A percentile compares a stretch with the other conserved stretches of the same genome.
These are phyloP conservation scores for Biston stratarius DNA, from an alignment of 2,888 invertebrate species.

Conservation along the genomic window DNA sequence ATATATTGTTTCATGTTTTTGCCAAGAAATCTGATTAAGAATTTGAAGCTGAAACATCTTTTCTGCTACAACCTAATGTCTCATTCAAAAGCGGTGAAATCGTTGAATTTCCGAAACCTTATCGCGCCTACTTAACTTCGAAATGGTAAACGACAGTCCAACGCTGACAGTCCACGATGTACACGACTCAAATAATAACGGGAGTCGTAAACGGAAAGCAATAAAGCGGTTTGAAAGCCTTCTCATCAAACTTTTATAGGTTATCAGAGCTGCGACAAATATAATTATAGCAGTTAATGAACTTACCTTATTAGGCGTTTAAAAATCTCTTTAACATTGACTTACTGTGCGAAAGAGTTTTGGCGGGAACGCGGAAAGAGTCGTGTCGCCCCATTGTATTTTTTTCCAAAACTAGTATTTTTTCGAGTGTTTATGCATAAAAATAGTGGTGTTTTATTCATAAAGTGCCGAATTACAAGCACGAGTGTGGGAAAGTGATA, in stretches of 20 bases:
- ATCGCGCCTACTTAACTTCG: not conserved
- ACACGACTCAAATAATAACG: conserved; percentile 25
- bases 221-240: conserved; percentile 29
- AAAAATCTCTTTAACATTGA: not conserved
- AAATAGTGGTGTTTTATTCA: too few relatives aligned
- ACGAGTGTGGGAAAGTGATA: too few relatives aligned
- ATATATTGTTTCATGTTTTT: too few relatives aligned
- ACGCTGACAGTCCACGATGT: conserved; percentile 25
- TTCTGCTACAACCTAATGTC: not conserved
- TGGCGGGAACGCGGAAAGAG: too few relatives aligned
- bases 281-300: conserved; percentile 14
- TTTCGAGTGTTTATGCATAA: too few relatives aligned
- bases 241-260: conserved; percentile 34
- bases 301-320: not conserved
- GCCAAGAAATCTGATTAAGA: too few relatives aligned
- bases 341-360: too few relatives aligned
- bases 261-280: not conserved
- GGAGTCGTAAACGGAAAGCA: conserved; percentile 24
- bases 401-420: too few relatives aligned
- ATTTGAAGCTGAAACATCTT: not conserved
- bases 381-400: too few relatives aligned
- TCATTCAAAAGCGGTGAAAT: not conserved
- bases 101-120: not conserved
- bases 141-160: conserved; percentile 14
- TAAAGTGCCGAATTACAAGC: too few relatives aligned